Evolutionary conservation across 2,113 vertebrate genomes (phyloP).

Genomic region (Nymphicus hollandicus): DNA sequence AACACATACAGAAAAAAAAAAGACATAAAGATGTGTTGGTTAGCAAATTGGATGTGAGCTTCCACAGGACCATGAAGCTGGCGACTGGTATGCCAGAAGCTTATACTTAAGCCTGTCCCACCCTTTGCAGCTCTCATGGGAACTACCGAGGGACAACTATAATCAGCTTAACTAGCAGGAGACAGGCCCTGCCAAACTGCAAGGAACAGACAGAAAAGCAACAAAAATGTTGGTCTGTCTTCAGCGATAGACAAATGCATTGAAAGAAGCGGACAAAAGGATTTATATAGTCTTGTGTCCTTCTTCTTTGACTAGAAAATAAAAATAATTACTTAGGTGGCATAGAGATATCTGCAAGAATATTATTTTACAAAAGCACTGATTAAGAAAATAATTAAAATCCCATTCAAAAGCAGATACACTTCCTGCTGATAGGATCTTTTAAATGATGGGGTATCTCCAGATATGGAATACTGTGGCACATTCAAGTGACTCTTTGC

Average conservation of each 20-base stretch:
- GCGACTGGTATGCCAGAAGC: too few species aligned
- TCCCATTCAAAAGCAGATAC: neutral
- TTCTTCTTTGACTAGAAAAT: neutral
- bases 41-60: neutral
- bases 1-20: neutral
- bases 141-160: neutral
- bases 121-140: neutral
- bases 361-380: neutral
- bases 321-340: neutral
- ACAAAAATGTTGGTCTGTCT: neutral
- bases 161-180: neutral
- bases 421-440: neutral
- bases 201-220: neutral
- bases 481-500: neutral
- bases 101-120: fast-evolving
- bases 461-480: fast-evolving
- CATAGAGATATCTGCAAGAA: neutral
- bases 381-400: neutral
- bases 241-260: neutral
- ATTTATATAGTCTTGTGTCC: neutral
- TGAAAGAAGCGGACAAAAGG: neutral
- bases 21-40: neutral
- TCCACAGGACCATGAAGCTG: neutral
- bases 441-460: neutral
- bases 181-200: neutral